Base-by-base conservation (phyloP, 2,888 invertebrate species). In the Macrophya alboannulata region DNA sequence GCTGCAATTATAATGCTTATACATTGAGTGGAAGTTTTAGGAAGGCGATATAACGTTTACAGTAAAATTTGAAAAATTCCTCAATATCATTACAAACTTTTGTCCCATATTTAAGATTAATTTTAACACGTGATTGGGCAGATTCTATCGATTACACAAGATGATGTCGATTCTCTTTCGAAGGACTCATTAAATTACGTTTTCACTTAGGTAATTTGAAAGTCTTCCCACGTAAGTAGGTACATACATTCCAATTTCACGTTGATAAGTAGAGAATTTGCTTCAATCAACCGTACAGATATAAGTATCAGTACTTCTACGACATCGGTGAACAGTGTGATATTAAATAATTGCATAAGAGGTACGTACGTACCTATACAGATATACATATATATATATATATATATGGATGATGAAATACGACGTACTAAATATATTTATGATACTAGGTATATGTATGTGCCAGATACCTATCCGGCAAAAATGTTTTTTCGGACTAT, bases 371-470 rank as follows among this genome's bases (percentile, higher is more conserved):
- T 17, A 15, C 15, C 17, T 31, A 31, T 31, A 3, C 3, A 3
- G 31, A 3, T 31, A 31, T 31, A 31, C n/a, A n/a, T n/a, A n/a
- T n/a, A n/a, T n/a, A n/a, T n/a, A n/a, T n/a, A 31, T 31, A 3
- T 31, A 31, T 31, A 31, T 31, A 8, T n/a, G 43, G n/a, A n/a
- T 76, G n/a, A 45, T 25, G 76, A 48, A 76, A 48, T 76, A 76
- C 43, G 17, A 72, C 72, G 76, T 76, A n/a, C n/a, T 43, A 48
- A 76, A 76, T 25, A 76, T 76, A 48, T 76, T 48, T 40, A 71
- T 71, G 6, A 37, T 10, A 37, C 17, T 71, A 31, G 31, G 31
- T 31, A 31, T 31, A 31, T 31, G 31, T 31, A 31, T 31, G 31
- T 31, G 3, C 31, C 31, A 31, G 31, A n/a, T 31, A 31, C 31